Evolutionary conservation across 2,113 vertebrate genomes (phyloP).

Genomic region (Otus sunia): DNA sequence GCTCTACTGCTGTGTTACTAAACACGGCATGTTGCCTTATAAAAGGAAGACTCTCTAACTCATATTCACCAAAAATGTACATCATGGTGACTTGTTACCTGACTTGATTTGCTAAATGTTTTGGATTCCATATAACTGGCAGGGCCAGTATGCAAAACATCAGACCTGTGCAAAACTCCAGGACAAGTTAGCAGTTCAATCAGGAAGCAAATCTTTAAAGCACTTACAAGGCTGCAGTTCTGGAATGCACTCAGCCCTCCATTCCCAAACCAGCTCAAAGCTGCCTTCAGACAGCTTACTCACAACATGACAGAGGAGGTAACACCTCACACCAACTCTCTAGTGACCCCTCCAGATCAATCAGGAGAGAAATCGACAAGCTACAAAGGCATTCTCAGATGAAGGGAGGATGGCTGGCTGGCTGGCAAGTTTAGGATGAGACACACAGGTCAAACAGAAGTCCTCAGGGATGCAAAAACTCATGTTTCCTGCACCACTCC

Average conservation of each 20-base stretch:
- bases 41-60: neutral
- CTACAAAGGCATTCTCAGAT: neutral
- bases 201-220: neutral
- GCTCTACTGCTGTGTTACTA: neutral
- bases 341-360: neutral
- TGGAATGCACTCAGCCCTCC: neutral
- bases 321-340: slow-evolving; percentile 2
- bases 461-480: neutral
- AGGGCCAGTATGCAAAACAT: neutral
- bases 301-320: neutral
- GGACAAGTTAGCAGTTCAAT: neutral
- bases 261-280: neutral
- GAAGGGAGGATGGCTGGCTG: neutral
- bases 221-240: neutral
- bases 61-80: neutral
- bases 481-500: neutral
- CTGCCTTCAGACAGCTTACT: neutral
- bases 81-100: neutral
- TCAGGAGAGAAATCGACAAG: neutral
- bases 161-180: neutral
- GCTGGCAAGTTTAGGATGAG: neutral
- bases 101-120: neutral
- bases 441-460: neutral
- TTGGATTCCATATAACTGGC: neutral
- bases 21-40: neutral